phyloP scores from a whole-genome alignment of 2,113 vertebrate genomes.

The Oenanthe oenanthe region DNA sequence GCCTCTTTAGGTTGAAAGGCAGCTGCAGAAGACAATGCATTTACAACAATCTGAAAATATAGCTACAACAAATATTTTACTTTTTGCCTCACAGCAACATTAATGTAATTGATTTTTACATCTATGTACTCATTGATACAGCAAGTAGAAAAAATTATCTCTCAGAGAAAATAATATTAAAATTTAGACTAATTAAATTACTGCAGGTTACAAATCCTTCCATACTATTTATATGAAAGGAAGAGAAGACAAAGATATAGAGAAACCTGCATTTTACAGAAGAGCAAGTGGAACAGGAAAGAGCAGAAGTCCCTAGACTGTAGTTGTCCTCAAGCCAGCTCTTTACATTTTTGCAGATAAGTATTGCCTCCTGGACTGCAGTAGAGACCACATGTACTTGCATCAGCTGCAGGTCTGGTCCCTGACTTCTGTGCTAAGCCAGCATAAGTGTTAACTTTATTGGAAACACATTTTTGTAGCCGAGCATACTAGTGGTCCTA shows the following conservation, averaged over 20 bases:
- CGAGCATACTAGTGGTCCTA: background rate
- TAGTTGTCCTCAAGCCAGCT: background rate
- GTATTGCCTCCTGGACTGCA: background rate
- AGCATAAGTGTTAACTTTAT: background rate
- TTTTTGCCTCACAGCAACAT: background rate
- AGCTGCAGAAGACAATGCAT: background rate
- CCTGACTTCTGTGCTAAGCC: background rate
- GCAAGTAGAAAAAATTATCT: background rate
- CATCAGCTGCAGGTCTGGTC: background rate
- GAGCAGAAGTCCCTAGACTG: background rate
- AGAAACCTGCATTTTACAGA: background rate
- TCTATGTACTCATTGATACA: background rate
- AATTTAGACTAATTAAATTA: background rate
- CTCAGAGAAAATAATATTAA: background rate
- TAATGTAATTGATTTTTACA: background rate
- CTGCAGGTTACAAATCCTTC: background rate
- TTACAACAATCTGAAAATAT: background rate
- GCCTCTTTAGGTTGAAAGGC: background rate
- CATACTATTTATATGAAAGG: background rate
- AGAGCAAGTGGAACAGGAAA: background rate
- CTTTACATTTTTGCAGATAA: background rate
- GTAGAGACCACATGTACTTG: background rate
- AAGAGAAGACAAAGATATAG: background rate
- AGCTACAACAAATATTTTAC: background rate
- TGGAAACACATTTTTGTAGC: background rate